phyloP scores from a whole-genome alignment of 2,113 vertebrate genomes.

The Mesoclemmys tuberculata region DNA sequence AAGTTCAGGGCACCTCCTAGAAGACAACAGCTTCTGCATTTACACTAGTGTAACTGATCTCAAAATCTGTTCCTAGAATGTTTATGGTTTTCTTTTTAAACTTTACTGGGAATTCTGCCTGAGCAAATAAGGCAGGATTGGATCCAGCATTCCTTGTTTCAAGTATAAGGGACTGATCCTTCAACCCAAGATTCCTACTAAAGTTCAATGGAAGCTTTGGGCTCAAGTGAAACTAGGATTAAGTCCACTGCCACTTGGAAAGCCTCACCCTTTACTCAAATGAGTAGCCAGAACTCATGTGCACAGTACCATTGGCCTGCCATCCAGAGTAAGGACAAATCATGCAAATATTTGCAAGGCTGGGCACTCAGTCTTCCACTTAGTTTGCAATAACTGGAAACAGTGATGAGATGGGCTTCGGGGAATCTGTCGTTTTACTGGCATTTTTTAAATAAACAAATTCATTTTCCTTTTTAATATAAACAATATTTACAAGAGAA shows the following conservation, averaged over 20 bases:
- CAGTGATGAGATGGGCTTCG: rapidly evolving
- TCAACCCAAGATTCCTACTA: not conserved
- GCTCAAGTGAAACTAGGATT: not conserved
- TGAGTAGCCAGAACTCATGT: not conserved
- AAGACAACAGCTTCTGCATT: not conserved
- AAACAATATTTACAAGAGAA: not conserved
- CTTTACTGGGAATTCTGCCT: not conserved
- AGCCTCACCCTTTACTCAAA: not conserved
- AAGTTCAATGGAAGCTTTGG: not conserved
- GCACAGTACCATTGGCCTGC: rapidly evolving
- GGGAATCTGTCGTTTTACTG: not conserved
- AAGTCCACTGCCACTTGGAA: not conserved
- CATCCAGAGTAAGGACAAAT: not conserved
- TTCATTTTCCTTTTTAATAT: not conserved
- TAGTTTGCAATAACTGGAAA: not conserved
- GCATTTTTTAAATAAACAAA: not conserved
- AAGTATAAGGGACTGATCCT: not conserved
- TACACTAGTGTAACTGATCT: not conserved
- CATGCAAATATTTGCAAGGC: not conserved
- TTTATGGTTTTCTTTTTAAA: not conserved
- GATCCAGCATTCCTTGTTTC: not conserved
- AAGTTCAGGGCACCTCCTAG: not conserved
- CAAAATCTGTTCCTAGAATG: not conserved
- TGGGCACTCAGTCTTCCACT: rapidly evolving
- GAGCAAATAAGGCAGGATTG: not conserved